Percentiles rank a stretch among this genome's conserved stretches.
phyloP scores from a whole-genome alignment of 2,888 invertebrate species.

The Eristalinus aeneus region DNA sequence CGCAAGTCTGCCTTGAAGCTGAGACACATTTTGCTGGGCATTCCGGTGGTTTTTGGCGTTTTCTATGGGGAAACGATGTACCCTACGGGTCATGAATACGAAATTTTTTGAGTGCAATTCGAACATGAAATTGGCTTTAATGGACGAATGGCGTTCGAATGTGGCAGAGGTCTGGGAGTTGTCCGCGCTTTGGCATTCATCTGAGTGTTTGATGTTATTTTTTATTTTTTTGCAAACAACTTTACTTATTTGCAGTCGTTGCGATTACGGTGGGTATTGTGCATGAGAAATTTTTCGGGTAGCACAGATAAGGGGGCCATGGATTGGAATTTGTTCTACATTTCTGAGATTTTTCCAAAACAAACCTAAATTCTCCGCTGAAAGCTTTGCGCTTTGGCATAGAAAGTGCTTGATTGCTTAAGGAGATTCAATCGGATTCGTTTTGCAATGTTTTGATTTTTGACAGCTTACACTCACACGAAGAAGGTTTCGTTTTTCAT shows the following conservation, averaged over 20 bases:
- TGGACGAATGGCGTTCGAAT: neutral
- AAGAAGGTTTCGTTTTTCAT: no score
- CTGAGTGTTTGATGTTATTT: neutral
- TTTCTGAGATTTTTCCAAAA: neutral
- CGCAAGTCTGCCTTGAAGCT: slow-evolving; percentile 47
- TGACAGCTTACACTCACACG: no score
- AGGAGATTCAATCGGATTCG: no score
- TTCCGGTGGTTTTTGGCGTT: slow-evolving; percentile 15
- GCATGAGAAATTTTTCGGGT: neutral
- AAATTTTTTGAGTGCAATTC: slow-evolving; percentile 11
- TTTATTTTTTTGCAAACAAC: neutral
- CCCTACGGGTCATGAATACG: slow-evolving; percentile 11
- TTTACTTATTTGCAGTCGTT: neutral
- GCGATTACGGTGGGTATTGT: neutral
- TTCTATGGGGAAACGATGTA: slow-evolving; percentile 32
- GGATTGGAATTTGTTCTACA: neutral
- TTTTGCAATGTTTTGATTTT: no score
- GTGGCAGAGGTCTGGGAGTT: neutral
- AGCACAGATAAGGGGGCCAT: neutral
- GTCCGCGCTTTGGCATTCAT: neutral
- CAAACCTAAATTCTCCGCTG: neutral
- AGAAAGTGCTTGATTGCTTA: no score
- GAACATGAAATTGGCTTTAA: neutral
- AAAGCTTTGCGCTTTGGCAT: no score
- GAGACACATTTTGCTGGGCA: slow-evolving; percentile 20